These are phyloP conservation scores for Sceloporus undulatus DNA, from an alignment of 2,113 vertebrate species.

Conservation along the genomic window DNA sequence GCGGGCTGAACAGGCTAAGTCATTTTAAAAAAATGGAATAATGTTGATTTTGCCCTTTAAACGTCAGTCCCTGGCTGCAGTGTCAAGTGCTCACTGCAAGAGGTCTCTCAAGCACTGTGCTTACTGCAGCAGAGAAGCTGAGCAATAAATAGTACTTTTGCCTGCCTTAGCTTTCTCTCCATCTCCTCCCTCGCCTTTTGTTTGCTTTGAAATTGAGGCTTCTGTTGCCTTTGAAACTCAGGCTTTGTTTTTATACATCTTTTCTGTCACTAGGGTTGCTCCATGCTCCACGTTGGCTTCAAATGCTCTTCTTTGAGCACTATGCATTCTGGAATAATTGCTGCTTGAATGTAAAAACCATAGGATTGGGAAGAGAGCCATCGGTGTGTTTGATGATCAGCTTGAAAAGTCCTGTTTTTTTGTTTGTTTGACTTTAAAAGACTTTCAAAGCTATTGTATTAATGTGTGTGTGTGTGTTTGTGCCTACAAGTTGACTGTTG, in stretches of 20 bases:
- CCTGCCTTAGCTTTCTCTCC: background rate
- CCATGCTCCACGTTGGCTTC: background rate
- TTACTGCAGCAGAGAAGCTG: rapidly evolving
- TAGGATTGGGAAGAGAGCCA: background rate
- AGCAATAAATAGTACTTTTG: rapidly evolving
- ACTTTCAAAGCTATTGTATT: background rate
- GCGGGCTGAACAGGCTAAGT: rapidly evolving
- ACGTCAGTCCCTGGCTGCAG: conserved; percentile 2
- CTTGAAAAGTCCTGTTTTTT: rapidly evolving
- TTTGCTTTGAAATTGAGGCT: background rate
- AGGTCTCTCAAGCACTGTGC: conserved; percentile 59
- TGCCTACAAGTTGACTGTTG: too few species aligned
- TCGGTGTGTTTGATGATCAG: rapidly evolving
- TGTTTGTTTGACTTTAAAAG: background rate
- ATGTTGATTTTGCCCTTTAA: background rate
- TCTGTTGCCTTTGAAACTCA: background rate
- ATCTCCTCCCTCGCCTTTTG: background rate
- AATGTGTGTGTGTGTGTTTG: background rate
- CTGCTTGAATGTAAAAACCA: rapidly evolving
- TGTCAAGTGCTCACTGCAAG: conserved; percentile 54
- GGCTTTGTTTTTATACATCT: rapidly evolving
- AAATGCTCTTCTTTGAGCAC: background rate
- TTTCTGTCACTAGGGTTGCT: rapidly evolving
- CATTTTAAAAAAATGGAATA: rapidly evolving
- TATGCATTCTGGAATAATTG: background rate